A percentile compares a stretch with the other conserved stretches of the same genome.
Conservation (phyloP, 2,888 invertebrate species). For the Tinea trinotella region DNA sequence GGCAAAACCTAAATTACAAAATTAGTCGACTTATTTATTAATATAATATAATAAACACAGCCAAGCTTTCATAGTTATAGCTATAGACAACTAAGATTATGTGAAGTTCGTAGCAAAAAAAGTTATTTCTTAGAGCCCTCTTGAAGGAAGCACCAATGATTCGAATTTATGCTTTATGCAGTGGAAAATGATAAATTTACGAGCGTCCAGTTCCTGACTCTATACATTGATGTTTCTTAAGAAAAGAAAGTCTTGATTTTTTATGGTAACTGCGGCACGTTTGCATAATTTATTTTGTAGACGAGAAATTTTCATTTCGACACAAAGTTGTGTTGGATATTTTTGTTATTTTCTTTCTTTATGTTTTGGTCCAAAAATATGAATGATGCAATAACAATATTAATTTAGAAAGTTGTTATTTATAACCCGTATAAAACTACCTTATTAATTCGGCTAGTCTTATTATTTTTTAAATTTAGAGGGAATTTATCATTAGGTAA, state of each 20-base stretch:
- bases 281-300: slow-evolving; percentile 47
- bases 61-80: no score
- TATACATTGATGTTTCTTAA: slow-evolving; percentile 41
- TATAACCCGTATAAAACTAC: no score
- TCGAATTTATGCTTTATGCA: slow-evolving; percentile 70
- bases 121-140: slow-evolving; percentile 29
- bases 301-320: slow-evolving; percentile 2
- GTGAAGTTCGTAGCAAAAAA: no score
- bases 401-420: slow-evolving; percentile 1
- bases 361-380: background rate
- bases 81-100: no score
- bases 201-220: slow-evolving; percentile 59
- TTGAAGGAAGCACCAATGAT: slow-evolving; percentile 59
- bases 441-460: no score
- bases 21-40: no score
- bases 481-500: no score
- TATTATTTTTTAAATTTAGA: no score
- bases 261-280: slow-evolving; percentile 59
- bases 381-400: background rate
- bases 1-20: no score
- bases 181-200: slow-evolving; percentile 72
- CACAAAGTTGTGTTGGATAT: slow-evolving; percentile 5
- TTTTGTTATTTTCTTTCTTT: slow-evolving; percentile 1
- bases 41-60: no score
- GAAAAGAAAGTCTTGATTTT: slow-evolving; percentile 48